Percentiles rank a stretch among this genome's conserved stretches.
These are phyloP conservation scores for Chondrilla cf. caribensis DNA, from an alignment of 37 sponge, comb jelly and placozoan species.

Conservation along the genomic window DNA sequence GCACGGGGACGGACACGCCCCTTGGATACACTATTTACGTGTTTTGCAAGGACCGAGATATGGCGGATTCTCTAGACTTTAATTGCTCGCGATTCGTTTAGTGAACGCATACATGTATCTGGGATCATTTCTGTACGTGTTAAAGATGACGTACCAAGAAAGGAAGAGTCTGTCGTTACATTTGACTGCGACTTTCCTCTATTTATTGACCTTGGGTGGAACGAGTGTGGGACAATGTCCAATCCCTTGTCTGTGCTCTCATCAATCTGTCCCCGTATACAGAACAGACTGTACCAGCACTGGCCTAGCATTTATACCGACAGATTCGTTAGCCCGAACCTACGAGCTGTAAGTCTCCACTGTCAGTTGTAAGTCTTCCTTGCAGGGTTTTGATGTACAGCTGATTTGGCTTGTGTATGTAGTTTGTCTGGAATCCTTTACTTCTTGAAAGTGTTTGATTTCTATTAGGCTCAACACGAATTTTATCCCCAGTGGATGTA, in stretches of 20 bases:
- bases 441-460: no score
- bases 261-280: not conserved
- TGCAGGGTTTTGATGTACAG: not conserved
- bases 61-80: not conserved
- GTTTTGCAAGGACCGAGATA: conserved; percentile 2
- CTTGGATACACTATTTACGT: conserved; percentile 24
- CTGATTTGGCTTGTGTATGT: not conserved
- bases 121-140: no score
- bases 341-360: not conserved
- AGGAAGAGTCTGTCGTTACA: no score
- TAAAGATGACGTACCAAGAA: no score
- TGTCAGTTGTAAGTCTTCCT: no score
- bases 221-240: not conserved
- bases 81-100: no score
- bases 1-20: conserved; percentile 15
- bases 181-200: no score
- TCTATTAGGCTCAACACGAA: no score
- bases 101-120: no score
- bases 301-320: not conserved
- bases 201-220: no score
- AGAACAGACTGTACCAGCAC: not conserved
- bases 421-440: no score
- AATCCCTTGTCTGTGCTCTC: conserved; percentile 1
- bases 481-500: no score
- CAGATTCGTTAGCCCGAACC: not conserved